Evolutionary conservation across 2,113 vertebrate species (phyloP), one percentile per base, ranked within the genome.

Genomic region (Tragulus kanchil): DNA sequence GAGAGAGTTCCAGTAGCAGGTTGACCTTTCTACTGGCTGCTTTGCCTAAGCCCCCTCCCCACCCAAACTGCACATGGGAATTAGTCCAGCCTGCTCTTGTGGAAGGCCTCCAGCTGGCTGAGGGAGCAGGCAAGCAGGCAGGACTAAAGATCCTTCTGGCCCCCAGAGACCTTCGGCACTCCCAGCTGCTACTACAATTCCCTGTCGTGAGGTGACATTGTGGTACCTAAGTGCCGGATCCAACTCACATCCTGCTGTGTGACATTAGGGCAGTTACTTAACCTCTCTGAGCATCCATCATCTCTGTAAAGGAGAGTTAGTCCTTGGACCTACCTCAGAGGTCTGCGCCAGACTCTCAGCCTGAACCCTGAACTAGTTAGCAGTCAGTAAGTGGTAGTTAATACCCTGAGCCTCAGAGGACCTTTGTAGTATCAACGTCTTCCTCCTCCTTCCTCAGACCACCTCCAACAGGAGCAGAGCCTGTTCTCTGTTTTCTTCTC

Each of bases 231-330:
- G 28, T 52, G 61, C 9, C n/a, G 45, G 52, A 31, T 16, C 28
- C 59, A 90, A 8, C 54, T 81, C 45, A 64, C 9, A 62, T 59
- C 42, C 75, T 77, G 90, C 85, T 87, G 45, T 81, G 89, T 84
- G 91, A 59, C 54, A 7, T 0, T 45, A 45, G 28, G 67, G 6
- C 6, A 73, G 87, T 56, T 21, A 28, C 25, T 81, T 82, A 59
- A 45, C 73, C 36, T 78, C 90, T 61, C 59, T 86, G 61, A 85
- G 82, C 58, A 62, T 77, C 65, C 12, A 7, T 59, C 1, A 0
- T 28, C 31, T 54, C 56, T 81, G n/a, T 36, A 64, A 91, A 82
- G 65, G 52, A 52, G n/a, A n/a, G 45, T 79, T 52, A 67, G 48
- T 31, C 10, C 42, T 3, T 89, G 56, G 56, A 58, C 59, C 48